Evolutionary conservation across 2,797 vertebrate species (phyloP), one percentile per base, ranked within the genome.

Genomic region (Arremon brunneinucha): DNA sequence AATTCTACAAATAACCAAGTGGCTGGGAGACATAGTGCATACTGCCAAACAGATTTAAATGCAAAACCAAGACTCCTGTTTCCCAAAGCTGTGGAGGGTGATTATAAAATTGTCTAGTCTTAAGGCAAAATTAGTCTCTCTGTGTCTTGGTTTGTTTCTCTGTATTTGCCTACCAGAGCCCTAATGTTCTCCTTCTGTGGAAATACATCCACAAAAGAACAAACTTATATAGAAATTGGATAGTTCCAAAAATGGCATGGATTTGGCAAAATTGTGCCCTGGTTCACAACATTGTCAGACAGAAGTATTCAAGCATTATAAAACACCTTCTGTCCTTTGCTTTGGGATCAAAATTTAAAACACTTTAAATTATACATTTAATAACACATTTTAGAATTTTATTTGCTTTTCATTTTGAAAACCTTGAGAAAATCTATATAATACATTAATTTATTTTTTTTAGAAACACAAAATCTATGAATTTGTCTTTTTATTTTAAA

Each of bases 31-130:
- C 89, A 77, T 3, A 68, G 81, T 74, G 71, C 47, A 83, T 80
- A 83, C 89, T 96, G 82, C 77, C 87, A 91, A 94, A 77, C 39
- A 89, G 79, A 96, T 97, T 97, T 93, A 93, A 90, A 94, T 96
- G 94, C 94, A 96, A 93, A 97, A 92, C 59, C 77, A 82, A 96
- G 84, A 79, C 64, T 95, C 46, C 50, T 76, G 56, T 75, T 96
- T 96, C 93, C 93, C 86, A 94, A 95, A 95, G 74, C 86, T 60
- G 68, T 83, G 74, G 69, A 86, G 63, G 14, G 76, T 84, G 85
- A 92, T 93, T 96, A 65, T 55, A 93, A 91, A 74, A 53, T 81
- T 83, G 79, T 76, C 89, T 86, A 86, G 89, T 95, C 94, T 89
- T 85, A 81, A 88, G 65, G 84, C 87, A 87, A 92, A 92, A 79